These are phyloP conservation scores for Allolobophora icterica DNA, from an alignment of 2,888 invertebrate species.

Conservation along the genomic window DNA sequence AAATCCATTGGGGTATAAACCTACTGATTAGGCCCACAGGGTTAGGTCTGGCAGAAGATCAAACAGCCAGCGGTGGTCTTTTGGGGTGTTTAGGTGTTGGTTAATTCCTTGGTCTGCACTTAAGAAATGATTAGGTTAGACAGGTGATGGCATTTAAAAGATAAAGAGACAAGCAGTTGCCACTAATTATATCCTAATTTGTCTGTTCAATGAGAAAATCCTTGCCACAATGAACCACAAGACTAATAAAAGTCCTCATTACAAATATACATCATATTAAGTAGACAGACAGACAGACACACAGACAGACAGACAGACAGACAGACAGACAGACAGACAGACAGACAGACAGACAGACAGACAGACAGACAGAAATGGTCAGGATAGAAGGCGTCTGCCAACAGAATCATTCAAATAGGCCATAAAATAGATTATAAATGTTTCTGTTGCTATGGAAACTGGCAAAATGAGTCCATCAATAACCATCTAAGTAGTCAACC, in stretches of 20 bases:
- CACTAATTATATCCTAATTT: neutral
- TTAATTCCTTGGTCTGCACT: neutral
- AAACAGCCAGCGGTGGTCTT: neutral
- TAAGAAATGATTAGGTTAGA: neutral
- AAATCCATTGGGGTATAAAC: neutral
- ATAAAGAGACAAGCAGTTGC: neutral
- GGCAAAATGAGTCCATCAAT: neutral
- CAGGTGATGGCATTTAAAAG: neutral
- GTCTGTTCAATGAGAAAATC: neutral
- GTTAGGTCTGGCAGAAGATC: neutral
- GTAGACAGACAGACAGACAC: neutral
- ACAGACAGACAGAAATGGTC: too few species aligned
- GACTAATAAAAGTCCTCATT: neutral
- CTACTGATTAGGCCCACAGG: neutral
- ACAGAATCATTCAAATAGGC: neutral
- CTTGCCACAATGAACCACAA: neutral
- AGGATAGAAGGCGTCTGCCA: neutral
- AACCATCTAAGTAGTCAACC: neutral
- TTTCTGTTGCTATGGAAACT: constrained; percentile 1
- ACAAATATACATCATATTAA: neutral
- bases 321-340: neutral
- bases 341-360: too few species aligned
- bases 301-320: neutral
- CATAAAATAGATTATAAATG: neutral
- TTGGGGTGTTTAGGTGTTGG: neutral